phyloP scores from a whole-genome alignment of 1,140 invertebrate species.

The Carcinoscorpius rotundicauda region DNA sequence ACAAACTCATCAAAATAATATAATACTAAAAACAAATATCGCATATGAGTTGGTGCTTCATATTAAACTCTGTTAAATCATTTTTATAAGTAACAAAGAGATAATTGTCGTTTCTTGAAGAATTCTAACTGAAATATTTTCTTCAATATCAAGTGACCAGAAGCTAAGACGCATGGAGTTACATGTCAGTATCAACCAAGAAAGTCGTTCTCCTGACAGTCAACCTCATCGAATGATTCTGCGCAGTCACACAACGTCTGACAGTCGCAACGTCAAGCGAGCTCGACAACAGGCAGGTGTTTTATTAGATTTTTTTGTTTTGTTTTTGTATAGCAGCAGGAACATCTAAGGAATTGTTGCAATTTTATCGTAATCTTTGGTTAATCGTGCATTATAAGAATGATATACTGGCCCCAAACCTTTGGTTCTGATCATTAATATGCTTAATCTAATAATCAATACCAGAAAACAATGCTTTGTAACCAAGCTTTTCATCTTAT shows the following conservation, averaged over 20 bases:
- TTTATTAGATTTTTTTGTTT: too few species aligned
- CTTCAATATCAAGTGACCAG: neutral
- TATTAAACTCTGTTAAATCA: neutral
- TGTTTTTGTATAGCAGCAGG: too few species aligned
- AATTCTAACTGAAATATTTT: neutral
- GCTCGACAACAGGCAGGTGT: slow-evolving; percentile 28
- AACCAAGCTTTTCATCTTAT: too few species aligned
- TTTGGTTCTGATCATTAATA: too few species aligned
- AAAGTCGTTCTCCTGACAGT: neutral
- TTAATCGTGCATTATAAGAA: too few species aligned
- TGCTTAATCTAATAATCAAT: too few species aligned
- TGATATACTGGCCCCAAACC: too few species aligned
- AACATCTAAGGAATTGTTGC: too few species aligned
- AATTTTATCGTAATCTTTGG: too few species aligned
- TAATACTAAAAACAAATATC: too few species aligned
- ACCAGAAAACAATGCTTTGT: too few species aligned
- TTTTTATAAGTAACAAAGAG: neutral
- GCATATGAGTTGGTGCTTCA: neutral
- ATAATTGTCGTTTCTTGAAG: neutral
- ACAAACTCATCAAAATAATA: too few species aligned
- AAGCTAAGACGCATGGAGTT: neutral
- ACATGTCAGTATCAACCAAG: slow-evolving; percentile 12
- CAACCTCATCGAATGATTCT: slow-evolving; percentile 1
- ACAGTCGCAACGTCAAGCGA: slow-evolving; percentile 27
- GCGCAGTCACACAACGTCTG: slow-evolving; percentile 10